Conservation (phyloP, 1,140 invertebrate genomes). For the Chironomus striatipennis region DNA sequence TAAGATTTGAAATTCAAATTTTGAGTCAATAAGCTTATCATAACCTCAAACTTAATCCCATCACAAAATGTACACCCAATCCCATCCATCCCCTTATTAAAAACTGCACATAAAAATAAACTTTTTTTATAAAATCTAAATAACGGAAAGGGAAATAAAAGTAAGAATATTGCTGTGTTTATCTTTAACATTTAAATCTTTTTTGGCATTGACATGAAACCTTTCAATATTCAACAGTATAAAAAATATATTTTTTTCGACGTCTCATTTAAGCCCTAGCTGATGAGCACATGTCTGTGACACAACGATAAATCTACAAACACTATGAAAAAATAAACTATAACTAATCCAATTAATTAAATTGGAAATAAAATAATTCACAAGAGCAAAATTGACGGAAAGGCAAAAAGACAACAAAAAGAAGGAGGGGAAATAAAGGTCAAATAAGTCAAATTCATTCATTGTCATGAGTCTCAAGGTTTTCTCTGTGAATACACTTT, state of each 20-base stretch:
- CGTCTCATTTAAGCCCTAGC: background rate
- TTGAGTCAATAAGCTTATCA: too few species aligned
- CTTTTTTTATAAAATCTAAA: too few species aligned
- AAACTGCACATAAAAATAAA: too few species aligned
- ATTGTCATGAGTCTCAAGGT: conserved; percentile 23
- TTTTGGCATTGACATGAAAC: background rate
- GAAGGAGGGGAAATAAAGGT: conserved; percentile 2
- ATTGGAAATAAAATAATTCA: conserved; percentile 4
- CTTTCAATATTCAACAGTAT: background rate
- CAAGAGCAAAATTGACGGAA: background rate
- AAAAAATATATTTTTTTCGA: background rate
- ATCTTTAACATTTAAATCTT: too few species aligned
- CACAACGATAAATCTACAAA: background rate
- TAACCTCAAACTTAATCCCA: too few species aligned
- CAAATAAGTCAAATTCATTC: conserved; percentile 20
- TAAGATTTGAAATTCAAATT: too few species aligned
- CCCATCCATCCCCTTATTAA: too few species aligned
- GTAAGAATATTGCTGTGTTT: too few species aligned
- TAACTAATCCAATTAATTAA: conserved; percentile 3
- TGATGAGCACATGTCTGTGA: background rate
- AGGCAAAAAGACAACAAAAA: background rate
- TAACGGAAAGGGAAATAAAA: too few species aligned
- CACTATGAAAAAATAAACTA: too few species aligned
- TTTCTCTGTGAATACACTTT: background rate
- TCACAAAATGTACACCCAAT: too few species aligned